phyloP scores from a whole-genome alignment of 2,888 invertebrate species.

The Eledone cirrhosa region DNA sequence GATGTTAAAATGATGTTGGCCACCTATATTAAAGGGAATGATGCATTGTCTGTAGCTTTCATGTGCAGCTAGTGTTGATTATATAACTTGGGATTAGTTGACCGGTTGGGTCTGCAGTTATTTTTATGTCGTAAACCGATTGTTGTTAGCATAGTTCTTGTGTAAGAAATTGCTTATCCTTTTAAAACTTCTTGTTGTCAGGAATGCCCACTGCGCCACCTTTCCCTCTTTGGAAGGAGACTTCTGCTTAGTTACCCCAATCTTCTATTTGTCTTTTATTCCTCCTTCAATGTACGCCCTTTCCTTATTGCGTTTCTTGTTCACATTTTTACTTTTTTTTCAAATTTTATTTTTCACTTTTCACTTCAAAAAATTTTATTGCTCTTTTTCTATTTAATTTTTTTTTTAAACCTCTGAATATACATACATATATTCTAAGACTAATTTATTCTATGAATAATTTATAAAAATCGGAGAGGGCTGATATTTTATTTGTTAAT shows the following conservation, averaged over 20 bases:
- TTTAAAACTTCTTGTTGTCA: background rate
- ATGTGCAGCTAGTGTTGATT: too few species aligned
- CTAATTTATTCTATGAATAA: too few species aligned
- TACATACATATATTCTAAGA: background rate
- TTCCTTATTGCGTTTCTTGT: background rate
- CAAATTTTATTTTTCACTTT: background rate
- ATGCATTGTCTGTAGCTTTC: too few species aligned
- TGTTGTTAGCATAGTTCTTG: too few species aligned
- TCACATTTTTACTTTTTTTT: background rate
- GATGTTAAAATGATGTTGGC: too few species aligned
- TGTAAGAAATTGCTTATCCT: too few species aligned
- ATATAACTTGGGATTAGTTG: too few species aligned
- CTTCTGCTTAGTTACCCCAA: background rate
- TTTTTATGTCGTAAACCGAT: too few species aligned
- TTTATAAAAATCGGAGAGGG: slow-evolving; percentile 21
- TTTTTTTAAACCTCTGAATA: slow-evolving; percentile 9
- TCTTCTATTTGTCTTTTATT: background rate
- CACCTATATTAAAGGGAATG: too few species aligned
- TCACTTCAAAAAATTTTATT: background rate
- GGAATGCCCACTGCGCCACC: slow-evolving; percentile 29
- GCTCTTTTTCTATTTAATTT: slow-evolving; percentile 2
- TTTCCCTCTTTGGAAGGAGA: slow-evolving; percentile 24
- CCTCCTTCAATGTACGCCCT: slow-evolving; percentile 13
- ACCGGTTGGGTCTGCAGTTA: too few species aligned
- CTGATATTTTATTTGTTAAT: too few species aligned